Evolutionary conservation across 2,797 vertebrate species (phyloP).

Genomic region (Lerista edwardsae): DNA sequence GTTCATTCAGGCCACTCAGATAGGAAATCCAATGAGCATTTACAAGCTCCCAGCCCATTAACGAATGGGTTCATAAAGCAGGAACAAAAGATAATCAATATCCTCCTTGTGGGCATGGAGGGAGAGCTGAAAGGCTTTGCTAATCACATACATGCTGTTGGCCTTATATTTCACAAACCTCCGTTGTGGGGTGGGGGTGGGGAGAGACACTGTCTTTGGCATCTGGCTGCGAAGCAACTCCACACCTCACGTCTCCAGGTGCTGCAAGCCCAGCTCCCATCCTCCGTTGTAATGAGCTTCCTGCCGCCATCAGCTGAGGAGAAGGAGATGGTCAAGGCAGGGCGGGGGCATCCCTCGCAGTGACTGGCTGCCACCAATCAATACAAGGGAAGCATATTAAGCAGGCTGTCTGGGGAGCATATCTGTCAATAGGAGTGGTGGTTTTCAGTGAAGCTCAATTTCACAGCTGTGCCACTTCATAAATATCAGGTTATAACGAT

Average conservation of each 20-base stretch:
- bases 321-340: slow-evolving; percentile 3
- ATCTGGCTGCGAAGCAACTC: slow-evolving; percentile 40
- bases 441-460: slow-evolving; percentile 41
- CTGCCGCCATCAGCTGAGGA: background rate
- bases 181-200: slow-evolving; percentile 5
- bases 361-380: slow-evolving; percentile 65
- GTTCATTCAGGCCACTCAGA: slow-evolving; percentile 38
- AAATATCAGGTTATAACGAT: slow-evolving; percentile 65
- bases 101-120: slow-evolving; percentile 46
- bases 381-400: slow-evolving; percentile 71
- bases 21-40: slow-evolving; percentile 62
- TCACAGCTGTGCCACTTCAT: slow-evolving; percentile 29
- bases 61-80: slow-evolving; percentile 64
- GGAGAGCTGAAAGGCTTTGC: slow-evolving; percentile 52
- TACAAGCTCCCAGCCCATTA: slow-evolving; percentile 68
- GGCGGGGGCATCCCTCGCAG: slow-evolving; percentile 57
- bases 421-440: slow-evolving; percentile 55
- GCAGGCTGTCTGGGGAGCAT: slow-evolving; percentile 58
- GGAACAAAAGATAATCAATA: slow-evolving; percentile 70
- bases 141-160: slow-evolving; percentile 46
- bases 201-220: background rate
- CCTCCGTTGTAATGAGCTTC: slow-evolving; percentile 56
- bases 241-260: slow-evolving; percentile 48
- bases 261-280: slow-evolving; percentile 10
- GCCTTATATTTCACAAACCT: slow-evolving; percentile 38